Conservation (phyloP, 2,797 vertebrate genomes). For the Notoglanidium macrostoma region DNA sequence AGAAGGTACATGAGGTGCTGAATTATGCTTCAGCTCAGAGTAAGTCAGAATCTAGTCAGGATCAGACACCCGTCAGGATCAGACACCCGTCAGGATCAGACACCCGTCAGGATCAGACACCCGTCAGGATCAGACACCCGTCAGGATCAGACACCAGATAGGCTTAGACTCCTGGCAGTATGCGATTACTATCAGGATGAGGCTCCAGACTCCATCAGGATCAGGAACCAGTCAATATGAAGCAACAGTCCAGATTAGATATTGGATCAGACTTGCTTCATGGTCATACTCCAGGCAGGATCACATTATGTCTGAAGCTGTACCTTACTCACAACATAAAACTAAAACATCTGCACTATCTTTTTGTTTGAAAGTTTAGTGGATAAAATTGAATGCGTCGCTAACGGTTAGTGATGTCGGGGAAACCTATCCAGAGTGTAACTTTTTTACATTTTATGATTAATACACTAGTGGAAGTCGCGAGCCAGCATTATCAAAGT, state of each 20-base stretch:
- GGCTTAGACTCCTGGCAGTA: not conserved
- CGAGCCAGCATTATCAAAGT: not conserved
- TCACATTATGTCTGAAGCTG: not conserved
- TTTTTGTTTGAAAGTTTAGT: not conserved
- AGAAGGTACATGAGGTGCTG: no score
- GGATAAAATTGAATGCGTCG: not conserved
- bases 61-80: not conserved
- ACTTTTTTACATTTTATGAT: not conserved
- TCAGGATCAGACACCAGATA: not conserved
- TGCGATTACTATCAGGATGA: not conserved
- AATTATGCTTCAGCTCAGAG: no score
- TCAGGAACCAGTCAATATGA: not conserved
- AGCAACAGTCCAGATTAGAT: no score
- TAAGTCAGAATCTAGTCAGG: not conserved
- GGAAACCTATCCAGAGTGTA: not conserved
- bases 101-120: not conserved
- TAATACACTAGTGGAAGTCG: not conserved
- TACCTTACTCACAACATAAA: not conserved
- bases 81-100: not conserved
- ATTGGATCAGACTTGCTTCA: not conserved
- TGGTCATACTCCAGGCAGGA: not conserved
- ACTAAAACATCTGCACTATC: not conserved
- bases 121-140: no score
- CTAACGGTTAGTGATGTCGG: not conserved
- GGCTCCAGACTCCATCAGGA: not conserved